Conservation (phyloP, 64 coral and sea anemone species). For the Dendronephthya gigantea region DNA sequence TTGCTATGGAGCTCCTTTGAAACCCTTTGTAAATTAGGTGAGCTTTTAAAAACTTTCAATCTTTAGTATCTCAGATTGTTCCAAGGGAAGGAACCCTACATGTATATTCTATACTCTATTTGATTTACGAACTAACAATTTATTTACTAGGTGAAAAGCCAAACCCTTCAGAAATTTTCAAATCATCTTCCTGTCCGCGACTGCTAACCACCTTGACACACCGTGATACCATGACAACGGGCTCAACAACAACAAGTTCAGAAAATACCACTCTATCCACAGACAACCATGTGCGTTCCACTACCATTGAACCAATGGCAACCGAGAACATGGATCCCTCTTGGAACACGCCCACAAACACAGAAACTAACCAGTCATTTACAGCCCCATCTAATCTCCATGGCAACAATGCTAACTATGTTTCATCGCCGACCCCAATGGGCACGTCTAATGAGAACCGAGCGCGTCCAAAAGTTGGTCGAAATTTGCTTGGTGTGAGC, state of each 20-base stretch:
- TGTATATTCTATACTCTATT: neutral
- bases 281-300: conserved; percentile 23
- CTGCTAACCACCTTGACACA: conserved; percentile 40
- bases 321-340: conserved; percentile 92
- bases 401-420: neutral
- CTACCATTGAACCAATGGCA: conserved; percentile 58
- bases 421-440: conserved; percentile 40
- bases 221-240: conserved; percentile 59
- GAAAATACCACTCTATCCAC: conserved; percentile 41
- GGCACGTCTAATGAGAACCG: conserved; percentile 53
- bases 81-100: neutral
- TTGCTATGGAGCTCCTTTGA: conserved; percentile 94
- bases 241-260: conserved; percentile 43
- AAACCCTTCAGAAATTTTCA: conserved; percentile 80
- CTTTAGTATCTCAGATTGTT: no score
- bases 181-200: conserved; percentile 71
- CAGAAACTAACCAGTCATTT: neutral
- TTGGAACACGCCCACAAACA: neutral
- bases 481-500: conserved; percentile 72
- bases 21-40: conserved; percentile 79
- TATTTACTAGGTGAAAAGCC: conserved; percentile 68
- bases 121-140: neutral
- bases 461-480: conserved; percentile 58
- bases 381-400: neutral
- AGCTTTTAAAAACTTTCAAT: neutral